phyloP scores from a whole-genome alignment of 2,113 vertebrate genomes.

The Pteropus alecto region DNA sequence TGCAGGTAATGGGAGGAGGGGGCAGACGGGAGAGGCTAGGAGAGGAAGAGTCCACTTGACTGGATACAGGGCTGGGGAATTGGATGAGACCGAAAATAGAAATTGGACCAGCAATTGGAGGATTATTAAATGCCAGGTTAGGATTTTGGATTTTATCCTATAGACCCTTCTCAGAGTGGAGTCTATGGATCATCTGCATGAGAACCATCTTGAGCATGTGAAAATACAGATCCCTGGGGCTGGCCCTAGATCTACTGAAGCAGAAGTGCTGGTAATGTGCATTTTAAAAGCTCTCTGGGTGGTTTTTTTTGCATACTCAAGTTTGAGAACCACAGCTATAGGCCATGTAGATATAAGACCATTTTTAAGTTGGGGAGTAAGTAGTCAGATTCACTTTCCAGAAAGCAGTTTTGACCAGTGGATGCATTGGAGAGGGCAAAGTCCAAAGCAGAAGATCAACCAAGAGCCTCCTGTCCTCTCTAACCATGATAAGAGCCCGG shows the following conservation, averaged over 20 bases:
- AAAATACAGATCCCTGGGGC: neutral
- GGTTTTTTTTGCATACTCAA: neutral
- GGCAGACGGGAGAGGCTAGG: rapidly evolving
- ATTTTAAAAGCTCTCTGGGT: neutral
- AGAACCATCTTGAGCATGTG: neutral
- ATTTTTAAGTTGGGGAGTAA: neutral
- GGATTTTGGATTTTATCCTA: neutral
- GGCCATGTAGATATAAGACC: neutral
- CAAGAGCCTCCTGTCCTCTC: neutral
- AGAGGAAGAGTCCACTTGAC: neutral
- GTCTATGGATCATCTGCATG: neutral
- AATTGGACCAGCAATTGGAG: neutral
- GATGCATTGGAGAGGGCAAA: neutral
- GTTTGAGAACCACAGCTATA: neutral
- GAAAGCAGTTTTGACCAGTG: neutral
- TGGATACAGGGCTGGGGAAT: neutral
- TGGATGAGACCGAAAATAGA: neutral
- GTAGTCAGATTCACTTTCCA: neutral
- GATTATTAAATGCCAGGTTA: neutral
- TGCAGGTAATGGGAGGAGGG: rapidly evolving
- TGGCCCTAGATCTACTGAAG: neutral
- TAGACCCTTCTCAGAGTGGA: neutral
- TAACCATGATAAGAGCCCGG: neutral
- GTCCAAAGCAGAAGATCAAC: neutral
- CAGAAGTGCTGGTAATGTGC: neutral